These are phyloP conservation scores for Sinocyclocheilus grahami DNA, from an alignment of 2,113 vertebrate species.

Conservation along the genomic window DNA sequence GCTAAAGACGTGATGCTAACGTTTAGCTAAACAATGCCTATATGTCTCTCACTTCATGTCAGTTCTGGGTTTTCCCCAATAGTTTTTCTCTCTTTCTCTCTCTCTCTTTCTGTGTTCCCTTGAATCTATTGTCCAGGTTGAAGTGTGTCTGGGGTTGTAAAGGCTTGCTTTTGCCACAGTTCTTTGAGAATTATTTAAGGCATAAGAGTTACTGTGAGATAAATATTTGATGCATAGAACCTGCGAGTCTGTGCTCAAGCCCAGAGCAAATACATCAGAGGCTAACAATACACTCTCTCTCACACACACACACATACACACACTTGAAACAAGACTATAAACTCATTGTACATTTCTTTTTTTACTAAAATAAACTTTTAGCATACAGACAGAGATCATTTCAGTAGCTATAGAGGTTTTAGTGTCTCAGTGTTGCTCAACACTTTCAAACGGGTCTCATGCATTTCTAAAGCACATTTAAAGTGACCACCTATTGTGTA, in stretches of 20 bases:
- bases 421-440: not conserved
- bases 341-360: constrained; percentile 5
- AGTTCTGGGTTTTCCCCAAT: constrained; percentile 12
- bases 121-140: constrained; percentile 77
- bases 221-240: constrained; percentile 82
- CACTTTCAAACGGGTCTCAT: not conserved
- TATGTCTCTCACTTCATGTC: constrained; percentile 24
- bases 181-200: constrained; percentile 86
- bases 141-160: constrained; percentile 76
- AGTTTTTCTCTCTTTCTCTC: constrained; percentile 42
- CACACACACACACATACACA: not conserved
- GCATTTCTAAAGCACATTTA: not conserved
- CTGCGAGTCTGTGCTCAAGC: constrained; percentile 69
- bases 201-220: constrained; percentile 78
- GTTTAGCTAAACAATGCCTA: constrained; percentile 7
- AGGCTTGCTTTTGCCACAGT: constrained; percentile 68
- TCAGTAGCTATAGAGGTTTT: not conserved
- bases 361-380: constrained; percentile 3
- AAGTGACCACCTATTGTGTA: not conserved
- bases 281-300: constrained; percentile 57
- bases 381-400: not conserved
- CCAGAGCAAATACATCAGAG: constrained; percentile 77
- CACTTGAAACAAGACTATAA: not conserved
- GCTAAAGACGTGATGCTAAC: not conserved
- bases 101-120: constrained; percentile 52